Evolutionary conservation across 2,113 vertebrate genomes (phyloP).

Genomic region (Eupsittula cactorum): DNA sequence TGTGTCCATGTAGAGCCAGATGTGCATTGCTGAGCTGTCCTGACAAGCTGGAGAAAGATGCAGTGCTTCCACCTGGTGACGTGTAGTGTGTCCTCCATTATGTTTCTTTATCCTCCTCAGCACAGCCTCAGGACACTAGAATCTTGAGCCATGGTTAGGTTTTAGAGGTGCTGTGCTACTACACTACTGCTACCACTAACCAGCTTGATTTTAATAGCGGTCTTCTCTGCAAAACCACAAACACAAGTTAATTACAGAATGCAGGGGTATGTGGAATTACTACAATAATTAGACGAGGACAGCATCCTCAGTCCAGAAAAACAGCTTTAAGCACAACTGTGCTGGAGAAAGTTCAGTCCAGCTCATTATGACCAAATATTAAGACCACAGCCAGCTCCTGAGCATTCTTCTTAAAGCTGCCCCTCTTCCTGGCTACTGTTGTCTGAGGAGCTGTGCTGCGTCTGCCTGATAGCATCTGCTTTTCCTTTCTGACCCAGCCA

Average conservation of each 20-base stretch:
- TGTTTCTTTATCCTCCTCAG: not conserved
- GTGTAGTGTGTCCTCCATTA: not conserved
- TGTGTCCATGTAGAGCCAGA: not conserved
- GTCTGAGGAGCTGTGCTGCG: not conserved
- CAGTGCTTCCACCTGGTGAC: not conserved
- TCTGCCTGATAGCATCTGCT: not conserved
- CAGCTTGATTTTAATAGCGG: not conserved
- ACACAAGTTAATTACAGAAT: not conserved
- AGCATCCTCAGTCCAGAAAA: not conserved
- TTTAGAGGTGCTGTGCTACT: not conserved
- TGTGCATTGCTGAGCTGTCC: not conserved
- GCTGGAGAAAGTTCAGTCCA: not conserved
- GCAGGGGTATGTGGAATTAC: not conserved
- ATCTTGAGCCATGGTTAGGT: not conserved
- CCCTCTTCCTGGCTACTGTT: not conserved
- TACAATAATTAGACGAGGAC: not conserved
- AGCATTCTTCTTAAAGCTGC: not conserved
- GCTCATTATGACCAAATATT: not conserved
- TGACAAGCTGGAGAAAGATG: not conserved
- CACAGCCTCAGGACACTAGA: not conserved
- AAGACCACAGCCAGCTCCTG: not conserved
- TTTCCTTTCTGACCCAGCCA: not conserved
- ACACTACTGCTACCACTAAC: not conserved
- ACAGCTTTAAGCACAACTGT: not conserved
- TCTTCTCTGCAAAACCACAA: slow-evolving; percentile 24